Percentiles rank a stretch among this genome's conserved stretches.
Conservation (phyloP, 2,113 vertebrate genomes). For the Amphiprion ocellaris region DNA sequence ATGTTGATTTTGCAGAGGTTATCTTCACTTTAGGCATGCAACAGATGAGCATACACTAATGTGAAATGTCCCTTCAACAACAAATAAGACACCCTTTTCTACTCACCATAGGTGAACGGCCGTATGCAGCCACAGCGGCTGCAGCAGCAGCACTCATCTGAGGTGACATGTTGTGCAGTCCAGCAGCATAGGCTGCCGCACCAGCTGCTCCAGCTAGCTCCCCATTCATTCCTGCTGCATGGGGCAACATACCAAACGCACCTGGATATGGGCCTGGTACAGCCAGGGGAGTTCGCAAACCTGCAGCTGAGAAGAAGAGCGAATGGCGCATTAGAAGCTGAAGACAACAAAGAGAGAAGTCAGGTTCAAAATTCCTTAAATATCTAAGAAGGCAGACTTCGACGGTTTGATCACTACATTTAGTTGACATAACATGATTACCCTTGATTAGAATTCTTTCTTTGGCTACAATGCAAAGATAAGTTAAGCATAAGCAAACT, state of each 20-base stretch:
- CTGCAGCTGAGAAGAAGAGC: constrained; percentile 84
- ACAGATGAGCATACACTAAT: neutral
- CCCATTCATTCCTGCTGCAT: constrained; percentile 92
- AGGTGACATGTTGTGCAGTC: constrained; percentile 96
- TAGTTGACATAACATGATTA: neutral
- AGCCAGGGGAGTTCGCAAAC: constrained; percentile 92
- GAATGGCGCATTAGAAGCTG: too few species aligned
- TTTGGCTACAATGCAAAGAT: neutral
- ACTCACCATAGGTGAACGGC: constrained; percentile 94
- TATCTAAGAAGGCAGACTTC: too few species aligned
- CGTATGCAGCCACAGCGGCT: constrained; percentile 92
- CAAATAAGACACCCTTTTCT: neutral
- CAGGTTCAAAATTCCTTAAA: too few species aligned
- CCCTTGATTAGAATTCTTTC: neutral
- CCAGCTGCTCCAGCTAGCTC: constrained; percentile 93
- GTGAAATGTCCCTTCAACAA: neutral
- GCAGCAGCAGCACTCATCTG: constrained; percentile 95
- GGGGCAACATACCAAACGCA: constrained; percentile 94
- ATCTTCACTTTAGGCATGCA: neutral
- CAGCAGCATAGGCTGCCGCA: constrained; percentile 92
- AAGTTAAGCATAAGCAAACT: neutral
- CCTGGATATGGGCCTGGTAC: constrained; percentile 92
- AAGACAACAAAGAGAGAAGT: too few species aligned
- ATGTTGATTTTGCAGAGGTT: neutral
- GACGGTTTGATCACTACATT: neutral